Conservation (phyloP, 2,888 invertebrate genomes). For the Gryllus longicercus region DNA sequence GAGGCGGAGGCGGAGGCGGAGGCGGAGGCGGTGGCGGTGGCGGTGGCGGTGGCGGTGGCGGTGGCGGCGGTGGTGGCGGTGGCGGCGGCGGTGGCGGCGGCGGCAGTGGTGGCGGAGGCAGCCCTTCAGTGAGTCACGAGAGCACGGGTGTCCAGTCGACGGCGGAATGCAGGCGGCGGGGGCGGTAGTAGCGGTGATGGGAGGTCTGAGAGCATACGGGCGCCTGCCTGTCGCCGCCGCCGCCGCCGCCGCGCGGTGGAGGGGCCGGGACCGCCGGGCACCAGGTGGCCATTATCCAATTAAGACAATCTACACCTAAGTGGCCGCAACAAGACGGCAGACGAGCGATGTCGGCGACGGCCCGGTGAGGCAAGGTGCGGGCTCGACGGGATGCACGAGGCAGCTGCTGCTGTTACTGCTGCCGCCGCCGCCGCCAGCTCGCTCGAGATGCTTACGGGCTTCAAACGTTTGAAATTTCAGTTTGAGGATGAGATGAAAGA, state of each 20-base stretch:
- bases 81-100: no score
- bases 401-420: neutral
- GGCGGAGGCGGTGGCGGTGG: no score
- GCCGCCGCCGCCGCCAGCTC: neutral
- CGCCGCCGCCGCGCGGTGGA: neutral
- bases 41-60: no score
- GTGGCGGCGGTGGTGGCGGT: no score
- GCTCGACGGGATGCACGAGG: neutral
- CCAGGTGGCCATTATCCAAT: conserved; percentile 17
- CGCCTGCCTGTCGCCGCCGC: no score
- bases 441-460: neutral
- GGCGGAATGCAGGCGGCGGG: neutral
- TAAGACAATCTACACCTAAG: conserved; percentile 9
- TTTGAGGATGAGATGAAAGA: neutral
- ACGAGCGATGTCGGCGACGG: neutral
- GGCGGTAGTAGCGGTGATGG: neutral
- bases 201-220: neutral
- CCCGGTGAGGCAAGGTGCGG: neutral
- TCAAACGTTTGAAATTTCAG: neutral
- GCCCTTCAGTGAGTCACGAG: no score
- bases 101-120: no score
- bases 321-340: conserved; percentile 1
- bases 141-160: no score
- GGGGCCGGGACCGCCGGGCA: conserved; percentile 6
- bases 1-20: no score